Percentiles rank a stretch among this genome's conserved stretches.
phyloP scores from a whole-genome alignment of 2,797 vertebrate genomes.

The Protonibea diacanthus region DNA sequence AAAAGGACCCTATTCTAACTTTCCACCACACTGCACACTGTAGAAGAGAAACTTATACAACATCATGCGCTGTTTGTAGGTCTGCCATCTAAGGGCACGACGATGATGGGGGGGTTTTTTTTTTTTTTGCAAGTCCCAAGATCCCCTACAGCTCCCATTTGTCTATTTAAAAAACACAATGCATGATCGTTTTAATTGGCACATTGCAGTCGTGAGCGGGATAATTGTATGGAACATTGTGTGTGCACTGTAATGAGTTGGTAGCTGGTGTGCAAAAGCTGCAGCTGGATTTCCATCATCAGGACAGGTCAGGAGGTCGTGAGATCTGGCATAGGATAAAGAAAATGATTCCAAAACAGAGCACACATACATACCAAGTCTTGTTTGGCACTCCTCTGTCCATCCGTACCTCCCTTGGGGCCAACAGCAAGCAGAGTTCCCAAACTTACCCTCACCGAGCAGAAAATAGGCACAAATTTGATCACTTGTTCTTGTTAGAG shows the following conservation, averaged over 20 bases:
- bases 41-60: constrained; percentile 40
- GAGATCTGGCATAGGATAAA: constrained; percentile 68
- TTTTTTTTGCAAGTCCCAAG: background rate
- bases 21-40: constrained; percentile 45
- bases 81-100: constrained; percentile 51
- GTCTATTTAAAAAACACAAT: constrained; percentile 16
- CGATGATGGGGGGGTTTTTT: background rate
- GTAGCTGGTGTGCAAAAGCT: constrained; percentile 22
- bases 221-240: constrained; percentile 23
- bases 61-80: constrained; percentile 27
- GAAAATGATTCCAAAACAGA: constrained; percentile 56
- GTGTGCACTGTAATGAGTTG: constrained; percentile 38
- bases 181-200: constrained; percentile 24
- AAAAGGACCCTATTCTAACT: constrained; percentile 45
- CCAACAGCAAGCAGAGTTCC: constrained; percentile 53
- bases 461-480: constrained; percentile 51
- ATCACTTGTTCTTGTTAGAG: constrained; percentile 32
- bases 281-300: constrained; percentile 42
- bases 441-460: constrained; percentile 54
- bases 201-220: background rate
- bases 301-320: constrained; percentile 59
- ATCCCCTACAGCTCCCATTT: constrained; percentile 15
- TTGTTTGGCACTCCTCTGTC: constrained; percentile 52
- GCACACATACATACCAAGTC: constrained; percentile 54
- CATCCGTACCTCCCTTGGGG: constrained; percentile 52